These are phyloP conservation scores for Otolemur crassicaudatus DNA, from an alignment of 2,797 vertebrate species.

Conservation along the genomic window DNA sequence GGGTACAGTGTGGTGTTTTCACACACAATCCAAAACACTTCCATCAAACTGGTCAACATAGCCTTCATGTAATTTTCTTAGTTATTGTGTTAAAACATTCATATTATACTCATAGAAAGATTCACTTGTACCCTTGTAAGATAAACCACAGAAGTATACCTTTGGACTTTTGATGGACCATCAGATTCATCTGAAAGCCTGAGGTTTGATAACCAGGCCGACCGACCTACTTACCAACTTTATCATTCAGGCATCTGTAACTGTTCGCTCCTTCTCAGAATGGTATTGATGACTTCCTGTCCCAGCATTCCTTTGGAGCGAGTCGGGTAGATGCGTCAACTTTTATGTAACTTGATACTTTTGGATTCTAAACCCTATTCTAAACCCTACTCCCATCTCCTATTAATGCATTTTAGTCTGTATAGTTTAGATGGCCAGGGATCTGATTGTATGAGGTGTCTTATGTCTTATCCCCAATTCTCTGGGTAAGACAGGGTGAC, in stretches of 20 bases:
- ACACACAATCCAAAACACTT: too few species aligned
- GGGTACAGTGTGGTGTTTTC: too few species aligned
- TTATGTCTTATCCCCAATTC: not conserved
- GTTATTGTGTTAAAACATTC: too few species aligned
- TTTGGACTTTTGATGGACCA: not conserved
- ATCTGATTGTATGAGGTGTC: not conserved
- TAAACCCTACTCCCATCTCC: not conserved
- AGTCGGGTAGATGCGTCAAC: not conserved
- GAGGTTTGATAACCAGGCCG: not conserved
- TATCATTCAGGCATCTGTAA: not conserved
- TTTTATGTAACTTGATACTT: not conserved
- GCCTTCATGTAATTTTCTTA: too few species aligned
- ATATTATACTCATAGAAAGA: too few species aligned
- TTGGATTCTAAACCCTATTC: not conserved
- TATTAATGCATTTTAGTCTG: not conserved
- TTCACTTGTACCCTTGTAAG: too few species aligned
- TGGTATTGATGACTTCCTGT: not conserved
- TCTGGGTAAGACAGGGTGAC: not conserved
- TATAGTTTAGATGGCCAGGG: not conserved
- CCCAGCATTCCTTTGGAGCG: not conserved
- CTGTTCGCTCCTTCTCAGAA: not conserved
- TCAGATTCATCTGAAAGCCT: constrained; percentile 5
- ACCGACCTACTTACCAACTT: not conserved
- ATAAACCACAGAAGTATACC: too few species aligned
- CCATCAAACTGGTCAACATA: too few species aligned